phyloP scores from a whole-genome alignment of 2,888 invertebrate species.

The Pycnomerus fuliginosus region DNA sequence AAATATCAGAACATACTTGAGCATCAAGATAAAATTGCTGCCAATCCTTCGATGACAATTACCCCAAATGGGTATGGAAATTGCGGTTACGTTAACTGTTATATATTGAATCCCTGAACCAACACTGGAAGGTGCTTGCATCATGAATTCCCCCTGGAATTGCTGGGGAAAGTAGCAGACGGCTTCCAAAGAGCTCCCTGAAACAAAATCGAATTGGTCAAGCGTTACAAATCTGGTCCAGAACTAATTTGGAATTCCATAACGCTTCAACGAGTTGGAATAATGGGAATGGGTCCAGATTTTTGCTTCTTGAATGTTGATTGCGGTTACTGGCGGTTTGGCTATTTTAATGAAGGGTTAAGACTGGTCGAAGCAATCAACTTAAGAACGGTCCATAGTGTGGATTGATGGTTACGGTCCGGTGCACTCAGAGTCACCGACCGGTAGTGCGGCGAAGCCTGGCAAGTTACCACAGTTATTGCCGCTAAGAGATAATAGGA shows the following conservation, averaged over 20 bases:
- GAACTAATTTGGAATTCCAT: constrained; percentile 27
- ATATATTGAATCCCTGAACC: constrained; percentile 61
- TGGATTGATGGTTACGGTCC: constrained; percentile 42
- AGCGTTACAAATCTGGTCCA: constrained; percentile 18
- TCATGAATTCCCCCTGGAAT: constrained; percentile 64
- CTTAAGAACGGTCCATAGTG: constrained; percentile 33
- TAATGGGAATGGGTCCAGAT: constrained; percentile 11
- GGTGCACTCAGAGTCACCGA: constrained; percentile 46
- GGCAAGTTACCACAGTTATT: constrained; percentile 38
- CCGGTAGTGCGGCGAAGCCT: constrained; percentile 45
- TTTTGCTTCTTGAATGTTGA: constrained; percentile 9
- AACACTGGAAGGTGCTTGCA: constrained; percentile 55
- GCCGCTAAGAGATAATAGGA: constrained; percentile 20
- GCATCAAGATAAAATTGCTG: constrained; percentile 59
- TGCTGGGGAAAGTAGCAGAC: constrained; percentile 66
- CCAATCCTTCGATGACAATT: constrained; percentile 61
- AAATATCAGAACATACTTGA: constrained; percentile 52
- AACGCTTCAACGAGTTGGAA: background rate
- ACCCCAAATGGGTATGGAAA: constrained; percentile 67
- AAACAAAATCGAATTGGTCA: constrained; percentile 23
- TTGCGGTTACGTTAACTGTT: constrained; percentile 61
- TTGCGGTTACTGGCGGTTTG: constrained; percentile 14
- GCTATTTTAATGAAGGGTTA: constrained; percentile 12
- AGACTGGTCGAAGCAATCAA: constrained; percentile 16
- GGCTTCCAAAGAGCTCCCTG: constrained; percentile 37